Evolutionary conservation across 2,888 invertebrate species (phyloP), one percentile per base, ranked within the genome.

Genomic region (Marronus borbonicus): DNA sequence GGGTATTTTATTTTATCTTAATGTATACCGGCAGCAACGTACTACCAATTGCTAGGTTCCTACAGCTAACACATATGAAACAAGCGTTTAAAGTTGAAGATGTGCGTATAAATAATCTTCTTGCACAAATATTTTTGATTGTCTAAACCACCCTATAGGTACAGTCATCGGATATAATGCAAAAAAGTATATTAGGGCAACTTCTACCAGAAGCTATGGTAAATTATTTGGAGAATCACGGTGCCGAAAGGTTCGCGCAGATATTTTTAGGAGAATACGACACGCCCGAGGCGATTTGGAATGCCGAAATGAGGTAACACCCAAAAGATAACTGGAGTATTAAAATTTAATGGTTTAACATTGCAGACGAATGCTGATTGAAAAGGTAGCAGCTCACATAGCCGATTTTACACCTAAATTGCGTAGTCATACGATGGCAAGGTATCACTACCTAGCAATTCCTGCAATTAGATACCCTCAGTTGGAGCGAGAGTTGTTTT

Each of bases 281-380:
- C 89, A 99, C 99, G 7, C 99, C 99, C 0, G 99, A 99, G 90
- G 98, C 98, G 0, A 99, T 99, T 82, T 99, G 99, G 99, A 99
- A 97, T 87, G 93, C 95, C 0, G 98, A 98, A 89, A 99, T 99
- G 99, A 93, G 96, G 94, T 93, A 83, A 80, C 66, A 75, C 72
- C 66, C 24, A 8, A 12, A 12, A 44, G 2, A 68, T 17, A 44
- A 10, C 58, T 36, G 49, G 12, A 36, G 14, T 24, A 17, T 52
- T 20, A 5, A 14, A 14, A 24, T 70, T 0, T 78, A 62, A 60
- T 62, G 20, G 20, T 74, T 52, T 36, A 20, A 58, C 8, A n/a
- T 82, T 80, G 52, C 84, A 92, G 98, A 84, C 93, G 98, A 17
- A 93, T 98, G 92, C 91, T 99, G 85, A 99, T 99, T 85, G 98